These are phyloP conservation scores for Eunapius fragilis DNA, from an alignment of 37 sponge, comb jelly and placozoan species.

Conservation along the genomic window DNA sequence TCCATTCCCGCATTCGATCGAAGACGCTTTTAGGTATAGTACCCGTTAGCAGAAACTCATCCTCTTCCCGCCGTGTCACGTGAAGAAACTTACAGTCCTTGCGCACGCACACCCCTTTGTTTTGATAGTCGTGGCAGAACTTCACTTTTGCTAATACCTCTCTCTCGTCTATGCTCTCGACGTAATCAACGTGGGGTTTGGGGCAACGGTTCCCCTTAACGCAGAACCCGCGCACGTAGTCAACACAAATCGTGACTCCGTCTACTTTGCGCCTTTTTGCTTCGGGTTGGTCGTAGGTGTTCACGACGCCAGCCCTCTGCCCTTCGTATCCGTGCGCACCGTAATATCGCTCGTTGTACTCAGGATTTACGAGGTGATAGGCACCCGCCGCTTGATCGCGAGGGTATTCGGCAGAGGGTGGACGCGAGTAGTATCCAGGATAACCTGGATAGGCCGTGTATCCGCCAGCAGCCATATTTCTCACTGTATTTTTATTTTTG, in stretches of 20 bases:
- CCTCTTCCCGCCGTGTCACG: slow-evolving; percentile 69
- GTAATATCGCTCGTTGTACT: slow-evolving; percentile 35
- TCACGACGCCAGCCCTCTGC: not conserved
- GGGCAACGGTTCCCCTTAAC: slow-evolving; percentile 39
- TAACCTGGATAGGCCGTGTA: not conserved
- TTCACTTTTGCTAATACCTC: slow-evolving; percentile 60
- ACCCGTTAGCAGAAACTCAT: slow-evolving; percentile 69
- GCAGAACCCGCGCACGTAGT: slow-evolving; percentile 61
- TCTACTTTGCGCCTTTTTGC: slow-evolving; percentile 39
- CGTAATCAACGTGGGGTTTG: slow-evolving; percentile 62
- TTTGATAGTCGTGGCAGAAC: slow-evolving; percentile 73
- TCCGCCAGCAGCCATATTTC: slow-evolving; percentile 22
- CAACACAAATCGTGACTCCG: slow-evolving; percentile 55
- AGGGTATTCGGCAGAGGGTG: not conserved
- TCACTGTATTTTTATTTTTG: not conserved
- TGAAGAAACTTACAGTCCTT: slow-evolving; percentile 57
- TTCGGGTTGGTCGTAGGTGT: slow-evolving; percentile 17
- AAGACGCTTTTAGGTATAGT: slow-evolving; percentile 53
- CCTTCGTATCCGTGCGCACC: slow-evolving; percentile 46
- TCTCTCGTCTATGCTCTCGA: slow-evolving; percentile 61
- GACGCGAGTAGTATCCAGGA: not conserved
- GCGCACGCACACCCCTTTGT: slow-evolving; percentile 47
- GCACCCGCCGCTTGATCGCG: not conserved
- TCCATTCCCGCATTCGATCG: slow-evolving; percentile 46
- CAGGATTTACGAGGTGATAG: slow-evolving; percentile 28